Evolutionary conservation across 1,140 invertebrate genomes (phyloP), one percentile per base, ranked within the genome.

Genomic region (Parapsyche elsis): DNA sequence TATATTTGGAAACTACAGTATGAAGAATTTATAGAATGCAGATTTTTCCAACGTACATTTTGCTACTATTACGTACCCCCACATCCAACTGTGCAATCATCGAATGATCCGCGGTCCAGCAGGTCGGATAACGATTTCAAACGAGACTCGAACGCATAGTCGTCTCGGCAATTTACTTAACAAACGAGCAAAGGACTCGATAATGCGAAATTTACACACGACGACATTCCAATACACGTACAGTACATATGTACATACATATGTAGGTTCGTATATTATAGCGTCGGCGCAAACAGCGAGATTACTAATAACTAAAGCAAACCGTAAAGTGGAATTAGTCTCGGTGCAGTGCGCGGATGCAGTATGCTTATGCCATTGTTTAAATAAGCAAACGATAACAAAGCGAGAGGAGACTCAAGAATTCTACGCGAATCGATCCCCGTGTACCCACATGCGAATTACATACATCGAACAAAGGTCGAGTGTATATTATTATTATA

Each of bases 81-180:
- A 14, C 24, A 59, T 23, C 14, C 61, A 23, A 67, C n/a, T 23
- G 76, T 64, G 45, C 64, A 79, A 70, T 79, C 77, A 79, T 79
- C 71, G 77, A 79, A 79, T 79, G 64, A 79, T 71, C 19, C 19
- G 9, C 67, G 64, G 77, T 23, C 24, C 77, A 79, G 30, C 46
- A 71, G 49, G 77, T 64, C 77, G 77, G 12, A 38, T 79, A 79
- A 79, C 67, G 61, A 67, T 46, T 24, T 7, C 77, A 79, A 71
- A 78, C 57, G 76, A 67, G 76, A 38, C 9, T 5, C n/a, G 76
- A 78, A 79, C 71, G 77, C 49, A 49, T 53, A 61, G 21, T 46
- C 19, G 24, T 21, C 38, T 61, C 24, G 16, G 64, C 77, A 79
- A 71, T 71, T 49, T 57, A 77, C 24, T 61, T 61, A 61, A 38